Percentiles rank a stretch among this genome's conserved stretches.
Evolutionary conservation across 2,113 vertebrate genomes (phyloP).

Genomic region (Scophthalmus maximus): DNA sequence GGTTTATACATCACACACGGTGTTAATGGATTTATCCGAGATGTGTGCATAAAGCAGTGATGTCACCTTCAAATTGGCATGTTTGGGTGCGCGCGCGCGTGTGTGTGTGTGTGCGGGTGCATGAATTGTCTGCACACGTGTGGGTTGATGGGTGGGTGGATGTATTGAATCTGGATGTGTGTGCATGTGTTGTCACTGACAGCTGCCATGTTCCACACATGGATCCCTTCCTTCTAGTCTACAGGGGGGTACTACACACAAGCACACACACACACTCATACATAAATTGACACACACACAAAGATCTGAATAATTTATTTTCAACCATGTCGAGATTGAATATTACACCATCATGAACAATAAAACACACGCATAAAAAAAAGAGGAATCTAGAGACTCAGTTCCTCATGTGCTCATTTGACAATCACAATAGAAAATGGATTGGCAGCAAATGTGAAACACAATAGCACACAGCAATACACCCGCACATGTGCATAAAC

Average conservation of each 20-base stretch:
- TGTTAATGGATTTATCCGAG: conserved; percentile 26
- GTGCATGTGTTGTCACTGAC: conserved; percentile 1
- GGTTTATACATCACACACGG: neutral
- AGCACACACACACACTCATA: neutral
- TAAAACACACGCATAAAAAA: conserved; percentile 8
- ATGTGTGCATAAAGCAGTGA: neutral
- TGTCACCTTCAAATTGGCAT: neutral
- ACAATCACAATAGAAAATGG: conserved; percentile 37
- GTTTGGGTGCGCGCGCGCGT: neutral
- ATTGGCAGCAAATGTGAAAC: conserved; percentile 47
- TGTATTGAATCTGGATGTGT: neutral
- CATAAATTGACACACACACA: conserved; percentile 10
- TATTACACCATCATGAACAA: conserved; percentile 29
- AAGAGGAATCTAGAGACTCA: conserved; percentile 4
- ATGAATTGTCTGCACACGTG: neutral
- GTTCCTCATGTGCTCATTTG: conserved; percentile 41
- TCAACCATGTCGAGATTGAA: conserved; percentile 13
- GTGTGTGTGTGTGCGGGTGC: neutral
- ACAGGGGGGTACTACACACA: conserved; percentile 4
- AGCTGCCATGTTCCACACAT: conserved; percentile 19
- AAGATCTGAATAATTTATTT: conserved; percentile 29
- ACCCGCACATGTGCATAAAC: conserved; percentile 1
- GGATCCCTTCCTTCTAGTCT: neutral
- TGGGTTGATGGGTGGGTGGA: conserved; percentile 9
- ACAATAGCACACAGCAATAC: conserved; percentile 23